A percentile compares a stretch with the other conserved stretches of the same genome.
These are phyloP conservation scores for Agelas oroides DNA, from an alignment of 37 sponge, comb jelly and placozoan species.

Conservation along the genomic window DNA sequence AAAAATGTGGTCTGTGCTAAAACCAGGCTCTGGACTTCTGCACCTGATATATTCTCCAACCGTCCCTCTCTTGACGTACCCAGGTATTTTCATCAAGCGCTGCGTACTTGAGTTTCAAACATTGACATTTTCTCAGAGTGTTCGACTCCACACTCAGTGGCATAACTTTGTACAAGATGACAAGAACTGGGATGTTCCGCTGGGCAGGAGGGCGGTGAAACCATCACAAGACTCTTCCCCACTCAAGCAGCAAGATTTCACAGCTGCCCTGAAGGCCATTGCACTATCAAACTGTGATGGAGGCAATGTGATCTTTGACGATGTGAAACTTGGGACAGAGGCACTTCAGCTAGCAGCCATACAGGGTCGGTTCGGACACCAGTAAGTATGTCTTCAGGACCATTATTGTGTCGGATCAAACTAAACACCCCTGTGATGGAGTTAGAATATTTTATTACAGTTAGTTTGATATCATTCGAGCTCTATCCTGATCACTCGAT, in stretches of 20 bases:
- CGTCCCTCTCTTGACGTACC: not conserved
- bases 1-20: too few species aligned
- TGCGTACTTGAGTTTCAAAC: conserved; percentile 45
- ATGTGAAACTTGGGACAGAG: not conserved
- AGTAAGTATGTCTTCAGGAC: conserved; percentile 38
- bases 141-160: conserved; percentile 17
- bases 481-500: too few species aligned
- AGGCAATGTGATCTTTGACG: not conserved
- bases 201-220: too few species aligned
- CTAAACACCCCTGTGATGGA: too few species aligned
- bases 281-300: not conserved
- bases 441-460: too few species aligned
- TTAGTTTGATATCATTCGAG: too few species aligned
- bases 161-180: not conserved
- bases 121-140: conserved; percentile 43
- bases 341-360: conserved; percentile 36
- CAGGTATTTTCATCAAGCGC: conserved; percentile 38
- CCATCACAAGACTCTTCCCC: too few species aligned
- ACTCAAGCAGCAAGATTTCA: not conserved
- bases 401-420: not conserved
- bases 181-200: too few species aligned
- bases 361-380: conserved; percentile 49
- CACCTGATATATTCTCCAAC: too few species aligned
- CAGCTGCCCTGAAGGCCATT: conserved; percentile 3
- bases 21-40: too few species aligned